phyloP scores from a whole-genome alignment of 2,113 vertebrate genomes.

The Centrocercus urophasianus region DNA sequence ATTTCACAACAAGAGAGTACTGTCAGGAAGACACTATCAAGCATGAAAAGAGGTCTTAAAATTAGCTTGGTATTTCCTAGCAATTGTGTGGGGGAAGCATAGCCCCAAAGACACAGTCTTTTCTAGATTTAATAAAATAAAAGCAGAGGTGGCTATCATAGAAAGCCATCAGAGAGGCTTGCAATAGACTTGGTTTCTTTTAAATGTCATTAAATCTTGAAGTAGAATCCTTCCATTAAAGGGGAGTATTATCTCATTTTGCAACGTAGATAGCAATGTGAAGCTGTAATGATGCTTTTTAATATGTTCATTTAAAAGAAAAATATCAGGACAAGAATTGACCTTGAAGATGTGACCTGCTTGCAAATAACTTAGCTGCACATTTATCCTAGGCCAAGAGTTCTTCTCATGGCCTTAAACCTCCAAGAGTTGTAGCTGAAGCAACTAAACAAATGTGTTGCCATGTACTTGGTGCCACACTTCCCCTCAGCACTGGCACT shows the following conservation, averaged over 20 bases:
- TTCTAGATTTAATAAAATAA: conserved; percentile 42
- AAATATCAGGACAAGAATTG: neutral
- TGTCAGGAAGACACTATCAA: neutral
- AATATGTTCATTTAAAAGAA: conserved; percentile 29
- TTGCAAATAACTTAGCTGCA: neutral
- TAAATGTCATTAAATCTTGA: conserved; percentile 52
- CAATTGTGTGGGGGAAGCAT: conserved; percentile 23
- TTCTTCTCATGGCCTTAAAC: neutral
- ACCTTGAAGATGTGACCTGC: neutral
- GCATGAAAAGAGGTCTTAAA: conserved; percentile 28
- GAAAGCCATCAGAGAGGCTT: conserved; percentile 40
- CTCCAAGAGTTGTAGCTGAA: neutral
- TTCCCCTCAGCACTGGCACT: neutral
- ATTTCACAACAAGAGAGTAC: neutral
- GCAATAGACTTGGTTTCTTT: neutral
- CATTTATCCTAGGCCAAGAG: neutral
- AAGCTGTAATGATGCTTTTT: conserved; percentile 24
- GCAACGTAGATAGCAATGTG: conserved; percentile 21
- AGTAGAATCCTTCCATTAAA: conserved; percentile 43
- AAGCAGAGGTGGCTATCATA: conserved; percentile 38
- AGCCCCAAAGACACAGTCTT: conserved; percentile 18
- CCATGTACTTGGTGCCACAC: neutral
- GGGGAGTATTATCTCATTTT: conserved; percentile 39
- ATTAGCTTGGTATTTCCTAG: conserved; percentile 41
- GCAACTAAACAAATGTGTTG: neutral